A percentile compares a stretch with the other conserved stretches of the same genome.
These are phyloP conservation scores for Colius striatus DNA, from an alignment of 2,113 vertebrate genomes.

Conservation along the genomic window DNA sequence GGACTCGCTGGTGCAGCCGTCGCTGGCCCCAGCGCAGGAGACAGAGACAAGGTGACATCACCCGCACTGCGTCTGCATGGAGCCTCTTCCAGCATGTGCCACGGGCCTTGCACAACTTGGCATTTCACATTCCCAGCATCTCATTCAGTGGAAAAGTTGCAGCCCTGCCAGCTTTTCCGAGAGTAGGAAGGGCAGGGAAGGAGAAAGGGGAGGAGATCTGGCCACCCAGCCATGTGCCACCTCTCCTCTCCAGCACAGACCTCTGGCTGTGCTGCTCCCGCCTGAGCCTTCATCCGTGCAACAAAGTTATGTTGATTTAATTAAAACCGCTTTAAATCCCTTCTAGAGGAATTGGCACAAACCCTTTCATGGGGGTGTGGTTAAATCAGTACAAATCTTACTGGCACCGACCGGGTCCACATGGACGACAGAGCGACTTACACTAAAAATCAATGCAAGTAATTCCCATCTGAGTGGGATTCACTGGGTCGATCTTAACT, in stretches of 20 bases:
- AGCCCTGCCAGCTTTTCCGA: neutral
- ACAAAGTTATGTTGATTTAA: neutral
- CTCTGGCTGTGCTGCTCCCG: neutral
- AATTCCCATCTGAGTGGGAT: neutral
- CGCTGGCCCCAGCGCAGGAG: rapidly evolving
- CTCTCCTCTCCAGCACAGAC: neutral
- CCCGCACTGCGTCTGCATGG: rapidly evolving
- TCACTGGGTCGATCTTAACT: neutral
- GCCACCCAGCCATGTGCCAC: rapidly evolving
- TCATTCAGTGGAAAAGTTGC: neutral
- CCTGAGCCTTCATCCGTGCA: neutral
- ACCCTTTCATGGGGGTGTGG: neutral
- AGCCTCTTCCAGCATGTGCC: neutral
- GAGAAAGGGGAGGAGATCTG: neutral
- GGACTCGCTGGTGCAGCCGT: neutral
- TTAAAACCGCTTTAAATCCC: neutral
- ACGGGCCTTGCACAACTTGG: neutral
- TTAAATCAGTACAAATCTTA: neutral
- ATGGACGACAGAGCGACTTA: neutral
- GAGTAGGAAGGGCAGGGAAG: neutral
- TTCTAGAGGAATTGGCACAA: neutral
- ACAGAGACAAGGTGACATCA: neutral
- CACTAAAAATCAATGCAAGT: neutral
- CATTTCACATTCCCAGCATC: neutral
- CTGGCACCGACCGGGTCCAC: neutral